Evolutionary conservation across 1,140 invertebrate genomes (phyloP).

Genomic region (Drosophila kohkoa): DNA sequence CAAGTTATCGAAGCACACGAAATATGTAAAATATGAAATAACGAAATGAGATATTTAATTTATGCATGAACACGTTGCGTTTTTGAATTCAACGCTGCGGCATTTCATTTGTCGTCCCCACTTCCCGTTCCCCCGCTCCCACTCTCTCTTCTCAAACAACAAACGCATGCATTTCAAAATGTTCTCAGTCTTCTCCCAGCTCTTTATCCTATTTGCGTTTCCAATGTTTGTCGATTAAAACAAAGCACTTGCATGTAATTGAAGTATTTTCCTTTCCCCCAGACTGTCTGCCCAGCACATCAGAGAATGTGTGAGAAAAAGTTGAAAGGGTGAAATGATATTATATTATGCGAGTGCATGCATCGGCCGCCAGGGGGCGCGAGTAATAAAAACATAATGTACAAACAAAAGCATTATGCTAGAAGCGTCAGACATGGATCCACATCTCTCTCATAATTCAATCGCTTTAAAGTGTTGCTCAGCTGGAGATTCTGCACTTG

Average conservation of each 20-base stretch:
- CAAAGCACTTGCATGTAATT: constrained; percentile 73
- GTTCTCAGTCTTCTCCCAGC: neutral
- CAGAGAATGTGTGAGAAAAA: constrained; percentile 42
- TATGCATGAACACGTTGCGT: constrained; percentile 73
- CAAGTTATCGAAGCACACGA: constrained; percentile 17
- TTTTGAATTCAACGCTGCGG: constrained; percentile 3
- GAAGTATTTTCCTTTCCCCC: constrained; percentile 54
- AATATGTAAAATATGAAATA: constrained; percentile 11
- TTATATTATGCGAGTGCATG: constrained; percentile 67
- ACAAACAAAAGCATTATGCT: constrained; percentile 23
- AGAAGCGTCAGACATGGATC: constrained; percentile 5
- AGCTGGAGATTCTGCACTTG: constrained; percentile 5
- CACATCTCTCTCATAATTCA: constrained; percentile 4
- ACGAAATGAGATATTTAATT: constrained; percentile 53
- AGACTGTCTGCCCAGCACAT: neutral
- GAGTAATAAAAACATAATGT: constrained; percentile 29
- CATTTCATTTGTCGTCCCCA: constrained; percentile 44
- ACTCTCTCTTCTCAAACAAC: no score
- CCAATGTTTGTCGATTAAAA: constrained; percentile 70
- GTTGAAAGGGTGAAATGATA: constrained; percentile 54
- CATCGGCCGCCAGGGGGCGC: constrained; percentile 42
- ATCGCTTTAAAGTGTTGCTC: constrained; percentile 8
- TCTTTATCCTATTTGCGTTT: constrained; percentile 53
- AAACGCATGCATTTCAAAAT: constrained; percentile 37
- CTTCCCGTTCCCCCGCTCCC: neutral